phyloP scores from a whole-genome alignment of 2,113 vertebrate species.

The Pluvialis apricaria region DNA sequence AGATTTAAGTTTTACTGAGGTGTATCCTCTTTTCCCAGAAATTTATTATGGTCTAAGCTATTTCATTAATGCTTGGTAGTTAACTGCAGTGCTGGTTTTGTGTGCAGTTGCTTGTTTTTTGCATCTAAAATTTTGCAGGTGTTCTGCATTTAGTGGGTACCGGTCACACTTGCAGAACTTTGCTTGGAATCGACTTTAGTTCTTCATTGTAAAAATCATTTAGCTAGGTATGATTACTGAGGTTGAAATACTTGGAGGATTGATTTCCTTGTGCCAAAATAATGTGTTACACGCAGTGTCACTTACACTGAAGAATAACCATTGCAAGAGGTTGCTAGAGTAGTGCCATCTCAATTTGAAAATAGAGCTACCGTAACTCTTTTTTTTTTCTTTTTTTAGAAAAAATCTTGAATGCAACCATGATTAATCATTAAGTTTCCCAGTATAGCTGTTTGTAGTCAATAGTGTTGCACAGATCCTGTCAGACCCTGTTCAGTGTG shows the following conservation, averaged over 20 bases:
- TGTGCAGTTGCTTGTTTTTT: neutral
- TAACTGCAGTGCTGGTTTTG: neutral
- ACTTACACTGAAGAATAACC: neutral
- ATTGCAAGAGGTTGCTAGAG: neutral
- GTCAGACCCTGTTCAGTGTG: neutral
- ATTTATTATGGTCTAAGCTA: neutral
- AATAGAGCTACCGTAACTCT: neutral
- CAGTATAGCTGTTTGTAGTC: neutral
- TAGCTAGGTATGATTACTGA: neutral
- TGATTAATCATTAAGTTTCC: neutral
- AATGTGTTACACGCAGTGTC: fast-evolving
- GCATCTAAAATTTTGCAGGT: neutral
- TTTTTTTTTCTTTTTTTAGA: neutral
- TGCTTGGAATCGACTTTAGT: neutral
- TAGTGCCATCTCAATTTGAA: neutral
- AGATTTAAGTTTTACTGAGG: neutral
- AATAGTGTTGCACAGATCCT: neutral
- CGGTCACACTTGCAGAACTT: neutral
- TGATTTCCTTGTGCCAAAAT: neutral
- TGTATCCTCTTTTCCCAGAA: neutral
- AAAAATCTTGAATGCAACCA: neutral
- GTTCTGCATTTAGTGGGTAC: neutral
- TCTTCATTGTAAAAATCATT: neutral
- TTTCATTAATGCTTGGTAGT: neutral
- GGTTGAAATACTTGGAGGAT: neutral